phyloP scores from a whole-genome alignment of 2,888 invertebrate genomes.

The Hydropsyche betteni region DNA sequence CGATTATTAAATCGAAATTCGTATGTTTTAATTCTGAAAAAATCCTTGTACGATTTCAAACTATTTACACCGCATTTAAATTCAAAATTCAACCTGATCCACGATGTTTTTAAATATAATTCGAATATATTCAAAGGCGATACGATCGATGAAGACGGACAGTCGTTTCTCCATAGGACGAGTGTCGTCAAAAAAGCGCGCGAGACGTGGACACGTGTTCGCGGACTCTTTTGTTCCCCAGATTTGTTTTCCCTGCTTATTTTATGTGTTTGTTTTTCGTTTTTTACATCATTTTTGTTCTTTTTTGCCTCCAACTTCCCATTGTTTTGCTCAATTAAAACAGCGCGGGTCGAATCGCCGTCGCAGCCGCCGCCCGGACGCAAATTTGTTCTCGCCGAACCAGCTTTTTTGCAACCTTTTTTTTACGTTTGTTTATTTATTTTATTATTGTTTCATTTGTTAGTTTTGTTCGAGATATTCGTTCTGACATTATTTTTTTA shows the following conservation, averaged over 20 bases:
- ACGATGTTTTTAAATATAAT: too few species aligned
- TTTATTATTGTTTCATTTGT: background rate
- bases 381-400: conserved; percentile 30
- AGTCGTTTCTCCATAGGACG: background rate
- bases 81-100: too few species aligned
- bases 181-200: conserved; percentile 6
- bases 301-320: background rate
- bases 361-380: conserved; percentile 2
- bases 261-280: too few species aligned
- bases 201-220: conserved; percentile 32
- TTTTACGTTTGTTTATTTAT: conserved; percentile 4
- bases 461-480: background rate
- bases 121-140: too few species aligned
- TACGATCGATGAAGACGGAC: conserved; percentile 8
- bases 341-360: background rate
- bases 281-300: background rate
- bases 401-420: background rate
- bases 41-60: too few species aligned
- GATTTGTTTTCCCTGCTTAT: conserved; percentile 16
- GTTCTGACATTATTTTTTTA: too few species aligned
- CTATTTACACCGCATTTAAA: too few species aligned
- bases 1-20: too few species aligned
- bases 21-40: too few species aligned
- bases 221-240: conserved; percentile 24
- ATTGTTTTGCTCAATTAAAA: conserved; percentile 36